Evolutionary conservation across 2,113 vertebrate genomes (phyloP).

Genomic region (Nothocercus nigrocapillus): DNA sequence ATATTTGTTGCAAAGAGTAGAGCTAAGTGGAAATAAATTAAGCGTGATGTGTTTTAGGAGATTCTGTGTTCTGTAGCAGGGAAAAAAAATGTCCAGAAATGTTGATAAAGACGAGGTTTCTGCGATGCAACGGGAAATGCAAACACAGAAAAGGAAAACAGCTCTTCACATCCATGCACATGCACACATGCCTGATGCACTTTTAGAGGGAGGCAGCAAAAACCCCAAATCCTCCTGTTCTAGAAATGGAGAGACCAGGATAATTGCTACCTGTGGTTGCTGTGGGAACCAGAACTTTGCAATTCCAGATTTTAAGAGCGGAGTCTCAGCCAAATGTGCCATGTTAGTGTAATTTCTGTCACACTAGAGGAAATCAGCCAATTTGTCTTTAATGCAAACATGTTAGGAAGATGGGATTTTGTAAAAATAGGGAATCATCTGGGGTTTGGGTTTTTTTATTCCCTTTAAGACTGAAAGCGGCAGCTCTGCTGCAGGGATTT

Average conservation of each 20-base stretch:
- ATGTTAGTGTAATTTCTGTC: conserved; percentile 4
- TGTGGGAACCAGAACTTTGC: conserved; percentile 73
- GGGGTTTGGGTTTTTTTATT: not conserved
- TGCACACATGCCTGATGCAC: not conserved
- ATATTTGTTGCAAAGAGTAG: conserved; percentile 50
- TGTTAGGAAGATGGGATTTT: not conserved
- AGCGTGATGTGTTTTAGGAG: conserved; percentile 19
- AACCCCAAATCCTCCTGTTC: conserved; percentile 24
- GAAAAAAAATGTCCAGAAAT: not conserved
- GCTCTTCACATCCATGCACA: not conserved
- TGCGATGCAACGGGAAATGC: not conserved
- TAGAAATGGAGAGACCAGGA: conserved; percentile 41
- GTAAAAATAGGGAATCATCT: not conserved
- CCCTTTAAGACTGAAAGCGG: not conserved
- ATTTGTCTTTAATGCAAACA: not conserved
- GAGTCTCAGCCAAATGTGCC: conserved; percentile 32
- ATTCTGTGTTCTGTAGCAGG: not conserved
- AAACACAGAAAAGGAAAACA: not conserved
- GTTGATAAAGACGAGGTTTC: not conserved
- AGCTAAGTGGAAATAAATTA: conserved; percentile 70
- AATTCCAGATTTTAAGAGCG: conserved; percentile 37
- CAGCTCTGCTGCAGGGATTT: not conserved
- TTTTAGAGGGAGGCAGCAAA: conserved; percentile 12
- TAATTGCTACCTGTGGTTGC: conserved; percentile 74
- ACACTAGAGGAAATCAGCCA: conserved; percentile 16